Percentiles rank a stretch among this genome's conserved stretches.
phyloP scores from a whole-genome alignment of 1,140 invertebrate genomes.

The Camponotus vicinus region DNA sequence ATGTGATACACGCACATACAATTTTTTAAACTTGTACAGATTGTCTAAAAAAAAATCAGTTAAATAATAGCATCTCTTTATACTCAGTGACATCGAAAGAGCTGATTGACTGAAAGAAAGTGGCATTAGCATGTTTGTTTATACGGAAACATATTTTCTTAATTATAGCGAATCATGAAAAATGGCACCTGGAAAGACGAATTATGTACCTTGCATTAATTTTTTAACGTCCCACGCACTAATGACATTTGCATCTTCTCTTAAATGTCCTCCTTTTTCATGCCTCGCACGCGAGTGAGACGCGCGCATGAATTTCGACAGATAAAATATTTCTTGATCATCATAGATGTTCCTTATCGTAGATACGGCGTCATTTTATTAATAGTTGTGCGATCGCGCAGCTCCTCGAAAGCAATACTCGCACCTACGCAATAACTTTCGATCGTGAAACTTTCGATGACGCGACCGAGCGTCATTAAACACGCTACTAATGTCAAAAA shows the following conservation, averaged over 20 bases:
- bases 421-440: constrained; percentile 72
- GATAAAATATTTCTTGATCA: constrained; percentile 70
- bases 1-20: background rate
- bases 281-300: constrained; percentile 38
- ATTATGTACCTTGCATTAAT: constrained; percentile 35
- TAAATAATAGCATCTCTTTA: background rate
- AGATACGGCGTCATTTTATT: constrained; percentile 60
- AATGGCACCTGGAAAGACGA: constrained; percentile 3
- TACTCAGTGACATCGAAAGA: background rate
- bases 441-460: constrained; percentile 73
- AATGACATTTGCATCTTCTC: constrained; percentile 26
- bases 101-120: background rate
- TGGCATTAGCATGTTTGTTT: background rate
- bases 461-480: constrained; percentile 53
- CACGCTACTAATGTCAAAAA: constrained; percentile 26
- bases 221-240: constrained; percentile 9
- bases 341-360: constrained; percentile 70
- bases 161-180: constrained; percentile 16
- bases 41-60: background rate
- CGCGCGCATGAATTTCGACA: constrained; percentile 48
- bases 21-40: background rate
- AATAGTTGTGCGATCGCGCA: constrained; percentile 51
- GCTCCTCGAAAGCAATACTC: constrained; percentile 58
- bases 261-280: constrained; percentile 33
- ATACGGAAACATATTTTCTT: background rate